Percentiles rank a stretch among this genome's conserved stretches.
These are phyloP conservation scores for Craseonycteris thonglongyai DNA, from an alignment of 2,113 vertebrate species.

Conservation along the genomic window DNA sequence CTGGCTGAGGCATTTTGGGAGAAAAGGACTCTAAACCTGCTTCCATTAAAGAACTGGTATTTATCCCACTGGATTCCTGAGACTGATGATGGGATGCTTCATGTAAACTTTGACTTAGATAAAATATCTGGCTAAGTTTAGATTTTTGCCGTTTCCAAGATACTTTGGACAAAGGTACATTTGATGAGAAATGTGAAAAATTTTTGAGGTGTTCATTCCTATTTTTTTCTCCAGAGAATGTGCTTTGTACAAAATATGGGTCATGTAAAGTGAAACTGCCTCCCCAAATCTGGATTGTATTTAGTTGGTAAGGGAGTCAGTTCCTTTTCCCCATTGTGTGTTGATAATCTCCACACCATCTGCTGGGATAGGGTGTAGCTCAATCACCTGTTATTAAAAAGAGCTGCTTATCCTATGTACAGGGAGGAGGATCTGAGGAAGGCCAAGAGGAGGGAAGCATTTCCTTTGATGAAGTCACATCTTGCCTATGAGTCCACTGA, in stretches of 20 bases:
- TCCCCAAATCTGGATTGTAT: not conserved
- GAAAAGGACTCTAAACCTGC: not conserved
- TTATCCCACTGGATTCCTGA: not conserved
- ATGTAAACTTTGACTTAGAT: not conserved
- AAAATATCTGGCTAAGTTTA: not conserved
- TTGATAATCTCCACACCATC: not conserved
- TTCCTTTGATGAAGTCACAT: not conserved
- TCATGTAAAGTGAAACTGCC: not conserved
- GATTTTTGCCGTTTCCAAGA: not conserved
- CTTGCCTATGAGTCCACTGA: not conserved
- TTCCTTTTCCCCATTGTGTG: not conserved
- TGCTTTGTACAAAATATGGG: not conserved
- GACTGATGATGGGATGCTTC: not conserved
- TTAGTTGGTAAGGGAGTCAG: not conserved
- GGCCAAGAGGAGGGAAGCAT: not conserved
- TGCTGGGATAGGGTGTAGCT: not conserved
- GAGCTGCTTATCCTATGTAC: not conserved
- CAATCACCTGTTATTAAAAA: not conserved
- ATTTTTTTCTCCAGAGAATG: conserved; percentile 14
- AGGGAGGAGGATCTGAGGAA: not conserved
- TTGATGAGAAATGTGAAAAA: not conserved
- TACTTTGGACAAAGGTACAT: not conserved
- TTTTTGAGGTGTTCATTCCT: not conserved
- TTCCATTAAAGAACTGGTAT: not conserved
- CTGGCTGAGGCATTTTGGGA: not conserved